Conservation (phyloP, 2,113 vertebrate species). For the Tylochromis polylepis region DNA sequence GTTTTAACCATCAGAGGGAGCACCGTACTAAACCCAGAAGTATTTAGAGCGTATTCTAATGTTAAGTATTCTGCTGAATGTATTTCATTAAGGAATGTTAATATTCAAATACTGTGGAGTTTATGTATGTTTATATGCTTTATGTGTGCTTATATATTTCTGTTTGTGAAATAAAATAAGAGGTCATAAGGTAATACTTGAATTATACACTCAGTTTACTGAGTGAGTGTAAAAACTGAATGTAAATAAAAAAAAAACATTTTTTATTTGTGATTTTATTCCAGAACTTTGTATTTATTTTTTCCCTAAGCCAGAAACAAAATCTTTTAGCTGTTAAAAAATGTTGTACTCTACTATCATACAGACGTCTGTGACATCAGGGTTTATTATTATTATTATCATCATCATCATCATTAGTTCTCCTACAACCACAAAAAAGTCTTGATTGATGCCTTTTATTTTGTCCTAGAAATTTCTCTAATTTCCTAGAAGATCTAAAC, state of each 20-base stretch:
- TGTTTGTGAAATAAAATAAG: slow-evolving; percentile 14
- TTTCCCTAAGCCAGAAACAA: background rate
- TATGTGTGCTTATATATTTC: background rate
- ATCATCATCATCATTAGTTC: background rate
- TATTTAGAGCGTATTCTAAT: background rate
- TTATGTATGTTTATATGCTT: background rate
- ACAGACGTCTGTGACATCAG: background rate
- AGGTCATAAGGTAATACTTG: slow-evolving; percentile 44
- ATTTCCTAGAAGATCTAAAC: background rate
- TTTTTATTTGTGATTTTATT: slow-evolving; percentile 11
- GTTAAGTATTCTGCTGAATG: slow-evolving; percentile 27
- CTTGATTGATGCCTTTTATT: background rate
- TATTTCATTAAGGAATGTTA: slow-evolving; percentile 28
- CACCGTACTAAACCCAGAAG: background rate
- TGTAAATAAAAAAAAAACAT: slow-evolving; percentile 58
- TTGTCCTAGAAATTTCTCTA: background rate
- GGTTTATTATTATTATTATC: background rate
- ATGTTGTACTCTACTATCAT: background rate
- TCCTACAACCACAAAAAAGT: background rate
- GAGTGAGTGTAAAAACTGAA: slow-evolving; percentile 43
- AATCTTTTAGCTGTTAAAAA: background rate
- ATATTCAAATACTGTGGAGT: slow-evolving; percentile 1
- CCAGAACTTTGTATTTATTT: background rate
- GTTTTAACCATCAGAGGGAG: background rate
- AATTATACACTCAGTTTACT: slow-evolving; percentile 49